Conservation (phyloP, 2,888 invertebrate species). For the Boloria selene region DNA sequence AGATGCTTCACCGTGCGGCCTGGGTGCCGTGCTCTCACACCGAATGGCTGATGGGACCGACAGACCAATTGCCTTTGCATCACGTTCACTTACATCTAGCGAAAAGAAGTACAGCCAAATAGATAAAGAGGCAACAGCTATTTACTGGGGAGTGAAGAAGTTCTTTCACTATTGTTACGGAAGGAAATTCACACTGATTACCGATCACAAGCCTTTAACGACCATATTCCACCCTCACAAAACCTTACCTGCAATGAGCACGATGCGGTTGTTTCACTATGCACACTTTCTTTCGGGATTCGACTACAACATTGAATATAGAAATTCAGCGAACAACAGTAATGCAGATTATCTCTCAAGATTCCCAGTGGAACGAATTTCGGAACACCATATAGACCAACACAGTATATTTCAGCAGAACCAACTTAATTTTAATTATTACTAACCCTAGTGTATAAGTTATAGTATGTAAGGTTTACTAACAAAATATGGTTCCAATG, state of each 20-base stretch:
- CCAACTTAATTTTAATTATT: too few species aligned
- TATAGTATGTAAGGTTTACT: too few species aligned
- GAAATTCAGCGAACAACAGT: neutral
- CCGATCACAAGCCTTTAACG: slow-evolving; percentile 52
- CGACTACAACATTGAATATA: slow-evolving; percentile 15
- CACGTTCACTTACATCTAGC: slow-evolving; percentile 38
- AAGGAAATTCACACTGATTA: slow-evolving; percentile 49
- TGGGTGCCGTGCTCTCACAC: too few species aligned
- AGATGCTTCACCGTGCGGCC: too few species aligned
- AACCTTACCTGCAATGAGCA: slow-evolving; percentile 35
- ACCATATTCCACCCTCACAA: slow-evolving; percentile 44
- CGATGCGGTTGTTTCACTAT: slow-evolving; percentile 31
- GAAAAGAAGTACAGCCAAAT: slow-evolving; percentile 48
- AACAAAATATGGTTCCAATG: too few species aligned
- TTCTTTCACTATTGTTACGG: slow-evolving; percentile 54
- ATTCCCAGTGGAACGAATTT: neutral
- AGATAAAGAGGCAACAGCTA: slow-evolving; percentile 54
- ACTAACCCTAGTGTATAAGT: too few species aligned
- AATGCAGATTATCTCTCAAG: slow-evolving; percentile 16
- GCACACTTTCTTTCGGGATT: slow-evolving; percentile 27
- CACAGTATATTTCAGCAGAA: neutral
- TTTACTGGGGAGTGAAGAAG: slow-evolving; percentile 49
- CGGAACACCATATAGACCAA: neutral
- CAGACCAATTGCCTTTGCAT: too few species aligned
- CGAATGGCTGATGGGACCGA: too few species aligned